phyloP scores from a whole-genome alignment of 2,113 vertebrate species.

The Aythya baeri region DNA sequence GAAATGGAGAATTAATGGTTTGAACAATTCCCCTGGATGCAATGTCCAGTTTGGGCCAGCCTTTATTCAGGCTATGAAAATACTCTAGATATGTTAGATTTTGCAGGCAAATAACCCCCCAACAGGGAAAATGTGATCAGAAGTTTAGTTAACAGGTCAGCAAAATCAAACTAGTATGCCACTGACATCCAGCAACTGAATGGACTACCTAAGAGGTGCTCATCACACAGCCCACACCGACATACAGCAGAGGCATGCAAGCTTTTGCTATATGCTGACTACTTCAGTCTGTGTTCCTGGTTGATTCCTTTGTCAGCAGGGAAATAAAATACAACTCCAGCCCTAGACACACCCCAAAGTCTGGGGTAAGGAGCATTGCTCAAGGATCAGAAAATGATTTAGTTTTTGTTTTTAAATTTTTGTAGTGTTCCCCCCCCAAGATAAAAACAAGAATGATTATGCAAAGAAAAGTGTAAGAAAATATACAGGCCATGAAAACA shows the following conservation, averaged over 20 bases:
- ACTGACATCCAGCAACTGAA: constrained; percentile 17
- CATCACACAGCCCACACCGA: not conserved
- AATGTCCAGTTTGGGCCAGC: not conserved
- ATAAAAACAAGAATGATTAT: not conserved
- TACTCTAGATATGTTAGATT: not conserved
- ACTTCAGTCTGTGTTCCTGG: not conserved
- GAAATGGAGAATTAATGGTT: not conserved
- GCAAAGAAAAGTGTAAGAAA: not conserved
- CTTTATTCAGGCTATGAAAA: not conserved
- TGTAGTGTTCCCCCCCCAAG: not conserved
- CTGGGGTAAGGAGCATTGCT: not conserved
- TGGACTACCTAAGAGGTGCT: not conserved
- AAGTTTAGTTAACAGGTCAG: constrained; percentile 29
- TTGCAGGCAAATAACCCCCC: not conserved
- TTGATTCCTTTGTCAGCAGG: not conserved
- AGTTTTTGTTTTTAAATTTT: not conserved
- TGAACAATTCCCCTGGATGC: not conserved
- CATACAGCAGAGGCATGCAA: not conserved
- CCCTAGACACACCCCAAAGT: not conserved
- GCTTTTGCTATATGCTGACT: not conserved
- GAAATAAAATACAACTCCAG: not conserved
- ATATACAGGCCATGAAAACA: not conserved
- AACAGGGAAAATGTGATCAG: not conserved
- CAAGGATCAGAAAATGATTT: too few species aligned
- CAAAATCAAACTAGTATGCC: constrained; percentile 27